Evolutionary conservation across 2,797 vertebrate genomes (phyloP).

Genomic region (Ceyx erithaca): DNA sequence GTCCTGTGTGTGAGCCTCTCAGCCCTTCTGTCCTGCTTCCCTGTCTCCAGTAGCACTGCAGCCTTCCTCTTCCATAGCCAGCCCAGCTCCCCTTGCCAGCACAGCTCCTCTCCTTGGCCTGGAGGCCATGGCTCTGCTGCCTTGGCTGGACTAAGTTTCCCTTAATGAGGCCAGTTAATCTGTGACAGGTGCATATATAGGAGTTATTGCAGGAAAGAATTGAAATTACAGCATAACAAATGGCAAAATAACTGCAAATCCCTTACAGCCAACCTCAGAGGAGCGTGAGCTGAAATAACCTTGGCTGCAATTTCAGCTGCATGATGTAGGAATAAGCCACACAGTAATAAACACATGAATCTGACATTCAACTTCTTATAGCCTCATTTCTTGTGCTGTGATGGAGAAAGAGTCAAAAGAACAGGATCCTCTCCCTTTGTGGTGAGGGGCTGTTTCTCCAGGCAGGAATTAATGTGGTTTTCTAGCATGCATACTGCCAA

Average conservation of each 20-base stretch:
- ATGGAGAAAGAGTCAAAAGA: not conserved
- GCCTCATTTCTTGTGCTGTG: not conserved
- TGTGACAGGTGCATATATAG: not conserved
- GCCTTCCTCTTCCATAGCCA: not conserved
- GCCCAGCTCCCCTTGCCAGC: not conserved
- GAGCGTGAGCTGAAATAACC: conserved; percentile 17
- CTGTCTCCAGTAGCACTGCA: not conserved
- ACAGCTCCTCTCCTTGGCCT: not conserved
- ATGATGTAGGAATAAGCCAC: conserved; percentile 1
- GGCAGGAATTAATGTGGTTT: not conserved
- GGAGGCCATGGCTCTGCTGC: not conserved
- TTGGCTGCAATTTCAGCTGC: conserved; percentile 17
- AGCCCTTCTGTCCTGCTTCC: not conserved
- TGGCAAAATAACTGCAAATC: conserved; percentile 9
- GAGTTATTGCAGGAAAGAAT: not conserved
- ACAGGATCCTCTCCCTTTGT: not conserved
- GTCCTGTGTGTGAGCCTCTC: not conserved
- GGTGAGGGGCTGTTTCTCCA: not conserved
- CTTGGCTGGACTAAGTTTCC: not conserved
- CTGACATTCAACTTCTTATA: not conserved
- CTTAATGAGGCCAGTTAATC: not conserved
- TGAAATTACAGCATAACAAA: conserved; percentile 26
- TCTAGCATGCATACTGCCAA: not conserved
- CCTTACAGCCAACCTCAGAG: conserved; percentile 9
- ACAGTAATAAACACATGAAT: not conserved